Percentiles rank a stretch among this genome's conserved stretches.
phyloP scores from a whole-genome alignment of 2,888 invertebrate species.

The Agrochola lota region DNA sequence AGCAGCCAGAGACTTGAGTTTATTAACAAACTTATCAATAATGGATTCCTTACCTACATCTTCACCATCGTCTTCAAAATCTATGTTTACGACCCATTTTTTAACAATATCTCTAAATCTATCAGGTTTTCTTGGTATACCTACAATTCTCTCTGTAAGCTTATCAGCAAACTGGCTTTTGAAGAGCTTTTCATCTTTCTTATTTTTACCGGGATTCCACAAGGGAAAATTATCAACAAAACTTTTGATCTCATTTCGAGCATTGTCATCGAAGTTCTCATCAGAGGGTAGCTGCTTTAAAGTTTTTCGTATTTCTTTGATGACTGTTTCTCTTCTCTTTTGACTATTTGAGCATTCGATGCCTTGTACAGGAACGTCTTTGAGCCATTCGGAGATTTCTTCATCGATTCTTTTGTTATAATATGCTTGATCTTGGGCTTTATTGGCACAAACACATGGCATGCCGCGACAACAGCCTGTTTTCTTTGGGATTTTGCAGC shows the following conservation, averaged over 20 bases:
- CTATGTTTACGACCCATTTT: constrained; percentile 60
- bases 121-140: constrained; percentile 52
- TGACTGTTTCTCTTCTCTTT: constrained; percentile 59
- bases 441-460: constrained; percentile 23
- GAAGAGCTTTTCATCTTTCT: constrained; percentile 64
- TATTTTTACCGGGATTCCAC: constrained; percentile 70
- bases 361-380: constrained; percentile 70
- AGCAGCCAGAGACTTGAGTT: constrained; percentile 56
- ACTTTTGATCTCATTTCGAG: constrained; percentile 61
- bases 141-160: constrained; percentile 62
- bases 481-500: constrained; percentile 2
- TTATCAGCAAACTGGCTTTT: constrained; percentile 66
- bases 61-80: constrained; percentile 50
- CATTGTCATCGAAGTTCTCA: constrained; percentile 62
- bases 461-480: constrained; percentile 20
- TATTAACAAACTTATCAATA: constrained; percentile 57
- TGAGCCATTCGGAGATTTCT: constrained; percentile 69
- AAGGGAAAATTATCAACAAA: constrained; percentile 72
- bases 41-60: constrained; percentile 51
- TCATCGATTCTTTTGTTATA: constrained; percentile 57
- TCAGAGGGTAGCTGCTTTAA: constrained; percentile 63
- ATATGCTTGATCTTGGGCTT: constrained; percentile 33
- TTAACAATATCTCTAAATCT: constrained; percentile 57
- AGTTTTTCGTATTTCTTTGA: constrained; percentile 61
- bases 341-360: constrained; percentile 64